Percentiles rank a stretch among this genome's conserved stretches.
phyloP scores from a whole-genome alignment of 1,140 invertebrate genomes.

The Nixonia krombeini region DNA sequence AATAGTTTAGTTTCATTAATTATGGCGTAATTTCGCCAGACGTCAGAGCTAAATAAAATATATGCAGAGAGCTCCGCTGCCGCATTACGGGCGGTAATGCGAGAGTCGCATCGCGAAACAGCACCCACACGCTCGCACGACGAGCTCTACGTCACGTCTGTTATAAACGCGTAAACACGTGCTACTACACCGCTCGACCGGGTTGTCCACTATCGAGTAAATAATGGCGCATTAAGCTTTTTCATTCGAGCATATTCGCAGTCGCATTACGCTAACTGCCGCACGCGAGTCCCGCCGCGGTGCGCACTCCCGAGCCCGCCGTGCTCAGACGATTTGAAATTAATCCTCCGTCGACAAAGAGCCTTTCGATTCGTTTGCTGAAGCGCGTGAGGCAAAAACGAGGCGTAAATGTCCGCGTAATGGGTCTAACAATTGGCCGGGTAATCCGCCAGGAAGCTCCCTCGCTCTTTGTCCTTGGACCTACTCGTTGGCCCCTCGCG shows the following conservation, averaged over 20 bases:
- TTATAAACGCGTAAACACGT: constrained; percentile 71
- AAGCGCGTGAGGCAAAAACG: too few relatives aligned
- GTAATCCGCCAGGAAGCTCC: constrained; percentile 27
- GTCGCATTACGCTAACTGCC: constrained; percentile 48
- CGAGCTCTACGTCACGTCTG: constrained; percentile 66
- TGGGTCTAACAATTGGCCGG: constrained; percentile 24
- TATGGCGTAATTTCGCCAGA: constrained; percentile 65
- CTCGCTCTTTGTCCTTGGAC: constrained; percentile 13
- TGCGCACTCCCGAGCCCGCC: constrained; percentile 17
- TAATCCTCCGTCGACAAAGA: too few relatives aligned
- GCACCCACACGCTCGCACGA: constrained; percentile 43
- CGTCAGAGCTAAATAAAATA: constrained; percentile 71
- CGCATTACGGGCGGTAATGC: constrained; percentile 66
- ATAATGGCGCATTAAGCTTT: constrained; percentile 72
- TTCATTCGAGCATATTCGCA: constrained; percentile 63
- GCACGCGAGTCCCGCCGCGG: constrained; percentile 18
- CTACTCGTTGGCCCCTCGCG: constrained; percentile 1
- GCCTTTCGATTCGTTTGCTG: too few relatives aligned
- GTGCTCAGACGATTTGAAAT: constrained; percentile 14
- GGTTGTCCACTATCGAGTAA: constrained; percentile 70
- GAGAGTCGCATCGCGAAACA: constrained; percentile 64
- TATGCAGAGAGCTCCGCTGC: constrained; percentile 63
- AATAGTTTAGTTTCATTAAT: constrained; percentile 73
- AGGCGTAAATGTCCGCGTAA: constrained; percentile 28
- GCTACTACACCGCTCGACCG: constrained; percentile 61